These are phyloP conservation scores for Chiroxiphia lanceolata DNA, from an alignment of 2,797 vertebrate species.

Conservation along the genomic window DNA sequence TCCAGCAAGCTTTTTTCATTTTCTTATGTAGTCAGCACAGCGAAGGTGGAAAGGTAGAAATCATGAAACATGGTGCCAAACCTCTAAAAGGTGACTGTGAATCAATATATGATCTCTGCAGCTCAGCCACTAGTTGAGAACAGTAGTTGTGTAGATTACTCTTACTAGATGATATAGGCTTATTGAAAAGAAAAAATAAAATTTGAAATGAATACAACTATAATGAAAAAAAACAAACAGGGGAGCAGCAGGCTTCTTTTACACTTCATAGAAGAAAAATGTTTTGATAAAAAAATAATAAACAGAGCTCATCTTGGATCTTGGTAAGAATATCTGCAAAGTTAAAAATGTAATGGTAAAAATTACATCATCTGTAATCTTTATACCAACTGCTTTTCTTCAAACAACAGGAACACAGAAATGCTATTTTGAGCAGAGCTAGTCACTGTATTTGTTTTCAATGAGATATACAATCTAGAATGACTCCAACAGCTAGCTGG, in stretches of 20 bases:
- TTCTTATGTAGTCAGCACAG: constrained; percentile 12
- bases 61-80: not conserved
- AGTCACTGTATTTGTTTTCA: constrained; percentile 50
- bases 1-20: not conserved
- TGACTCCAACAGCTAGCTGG: constrained; percentile 18
- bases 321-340: constrained; percentile 30
- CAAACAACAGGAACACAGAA: constrained; percentile 47
- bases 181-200: not conserved
- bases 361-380: constrained; percentile 66
- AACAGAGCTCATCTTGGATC: constrained; percentile 52
- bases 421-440: constrained; percentile 46
- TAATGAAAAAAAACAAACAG: not conserved
- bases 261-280: constrained; percentile 28
- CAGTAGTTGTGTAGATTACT: not conserved
- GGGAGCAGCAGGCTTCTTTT: not conserved
- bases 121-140: not conserved
- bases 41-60: not conserved
- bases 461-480: constrained; percentile 45
- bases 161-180: not conserved
- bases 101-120: not conserved
- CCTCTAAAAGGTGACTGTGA: not conserved
- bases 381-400: constrained; percentile 62
- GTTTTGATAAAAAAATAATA: constrained; percentile 43
- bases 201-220: not conserved
- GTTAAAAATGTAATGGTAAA: constrained; percentile 48